These are phyloP conservation scores for Astropecten irregularis DNA, from an alignment of 53 echinoderm and acorn worm genomes.

Conservation along the genomic window DNA sequence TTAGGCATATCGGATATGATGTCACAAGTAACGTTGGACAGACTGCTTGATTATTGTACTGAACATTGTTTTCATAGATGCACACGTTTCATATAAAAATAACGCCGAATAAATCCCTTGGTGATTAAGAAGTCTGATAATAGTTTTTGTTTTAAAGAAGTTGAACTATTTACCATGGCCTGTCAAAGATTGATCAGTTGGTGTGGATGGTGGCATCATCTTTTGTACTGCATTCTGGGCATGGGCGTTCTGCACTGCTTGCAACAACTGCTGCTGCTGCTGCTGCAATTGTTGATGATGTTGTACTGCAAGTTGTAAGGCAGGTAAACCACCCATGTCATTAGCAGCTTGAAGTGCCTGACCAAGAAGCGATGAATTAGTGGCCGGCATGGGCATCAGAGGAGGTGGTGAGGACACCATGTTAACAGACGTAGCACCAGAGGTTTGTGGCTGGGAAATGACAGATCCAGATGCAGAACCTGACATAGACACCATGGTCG, in stretches of 20 bases:
- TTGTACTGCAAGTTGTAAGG: slow-evolving; percentile 20
- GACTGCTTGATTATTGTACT: no score
- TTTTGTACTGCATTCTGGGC: slow-evolving; percentile 1
- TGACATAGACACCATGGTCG: background rate
- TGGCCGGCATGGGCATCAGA: background rate
- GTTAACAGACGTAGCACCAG: background rate
- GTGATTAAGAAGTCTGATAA: no score
- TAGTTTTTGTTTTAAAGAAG: no score
- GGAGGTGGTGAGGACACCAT: background rate
- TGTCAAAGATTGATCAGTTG: background rate
- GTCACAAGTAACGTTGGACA: no score
- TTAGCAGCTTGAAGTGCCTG: slow-evolving; percentile 41
- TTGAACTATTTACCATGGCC: background rate
- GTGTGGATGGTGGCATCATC: slow-evolving; percentile 19
- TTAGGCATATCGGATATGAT: no score
- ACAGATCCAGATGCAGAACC: background rate
- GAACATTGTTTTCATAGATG: no score
- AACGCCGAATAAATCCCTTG: no score
- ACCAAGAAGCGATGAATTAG: slow-evolving; percentile 24
- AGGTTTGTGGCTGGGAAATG: background rate
- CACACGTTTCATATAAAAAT: no score
- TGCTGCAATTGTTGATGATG: slow-evolving; percentile 32
- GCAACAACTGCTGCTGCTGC: slow-evolving; percentile 42
- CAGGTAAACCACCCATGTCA: slow-evolving; percentile 35
- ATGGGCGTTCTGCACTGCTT: slow-evolving; percentile 26